Percentiles rank a stretch among this genome's conserved stretches.
phyloP scores from a whole-genome alignment of 2,888 invertebrate genomes.

The Xiphydria camelus region DNA sequence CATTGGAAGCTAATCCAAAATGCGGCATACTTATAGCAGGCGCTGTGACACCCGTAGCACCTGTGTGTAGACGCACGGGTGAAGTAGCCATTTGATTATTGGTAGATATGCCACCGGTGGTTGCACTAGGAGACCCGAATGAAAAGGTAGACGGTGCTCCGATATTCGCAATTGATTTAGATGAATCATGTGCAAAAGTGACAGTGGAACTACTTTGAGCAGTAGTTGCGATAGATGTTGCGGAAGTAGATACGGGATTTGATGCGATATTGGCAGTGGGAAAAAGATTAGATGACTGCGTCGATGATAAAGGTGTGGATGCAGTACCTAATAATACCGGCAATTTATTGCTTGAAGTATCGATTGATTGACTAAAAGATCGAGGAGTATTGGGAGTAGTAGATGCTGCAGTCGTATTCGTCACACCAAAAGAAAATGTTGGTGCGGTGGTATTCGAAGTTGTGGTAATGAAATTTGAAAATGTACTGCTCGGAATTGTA shows the following conservation, averaged over 20 bases:
- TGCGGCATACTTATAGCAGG: background rate
- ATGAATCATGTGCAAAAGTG: background rate
- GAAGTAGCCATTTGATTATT: background rate
- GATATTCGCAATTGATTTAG: background rate
- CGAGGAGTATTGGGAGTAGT: background rate
- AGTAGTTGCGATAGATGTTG: background rate
- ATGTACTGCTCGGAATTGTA: background rate
- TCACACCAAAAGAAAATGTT: constrained; percentile 13
- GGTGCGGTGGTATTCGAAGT: background rate
- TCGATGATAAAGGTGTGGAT: background rate
- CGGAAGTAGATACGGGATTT: background rate
- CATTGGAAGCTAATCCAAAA: background rate
- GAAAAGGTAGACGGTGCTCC: background rate
- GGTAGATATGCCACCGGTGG: background rate
- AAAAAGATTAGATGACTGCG: background rate
- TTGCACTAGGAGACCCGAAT: background rate
- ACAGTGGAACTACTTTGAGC: background rate
- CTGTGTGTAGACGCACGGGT: background rate
- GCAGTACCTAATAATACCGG: too few relatives aligned
- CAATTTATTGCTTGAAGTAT: too few relatives aligned
- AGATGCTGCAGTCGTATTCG: background rate
- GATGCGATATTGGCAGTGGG: background rate
- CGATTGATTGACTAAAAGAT: too few relatives aligned
- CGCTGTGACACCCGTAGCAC: background rate
- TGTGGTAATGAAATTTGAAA: background rate